Evolutionary conservation across 2,113 vertebrate species (phyloP).

Genomic region (Neopipo cinnamomea): DNA sequence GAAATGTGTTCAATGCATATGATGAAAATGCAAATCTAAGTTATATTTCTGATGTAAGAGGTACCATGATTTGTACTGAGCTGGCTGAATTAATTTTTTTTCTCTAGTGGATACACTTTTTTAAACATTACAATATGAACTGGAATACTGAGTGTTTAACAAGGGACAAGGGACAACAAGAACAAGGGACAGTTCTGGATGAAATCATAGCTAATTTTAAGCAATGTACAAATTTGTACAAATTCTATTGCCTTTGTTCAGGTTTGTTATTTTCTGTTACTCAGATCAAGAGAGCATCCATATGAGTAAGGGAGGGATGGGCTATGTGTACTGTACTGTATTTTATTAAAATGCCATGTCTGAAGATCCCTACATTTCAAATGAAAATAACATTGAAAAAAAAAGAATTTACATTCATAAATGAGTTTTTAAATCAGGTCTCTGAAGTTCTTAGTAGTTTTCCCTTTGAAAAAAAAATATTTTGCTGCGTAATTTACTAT

Average conservation of each 20-base stretch:
- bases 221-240: not conserved
- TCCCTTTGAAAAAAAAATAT: not conserved
- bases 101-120: not conserved
- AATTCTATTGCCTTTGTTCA: not conserved
- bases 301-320: not conserved
- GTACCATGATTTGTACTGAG: not conserved
- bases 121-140: not conserved
- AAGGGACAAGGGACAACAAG: not conserved
- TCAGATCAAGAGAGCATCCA: not conserved
- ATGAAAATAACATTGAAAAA: not conserved
- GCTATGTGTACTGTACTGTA: not conserved
- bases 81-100: not conserved
- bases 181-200: not conserved
- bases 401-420: not conserved
- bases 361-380: not conserved
- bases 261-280: not conserved
- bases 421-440: not conserved
- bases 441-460: not conserved
- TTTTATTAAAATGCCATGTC: not conserved
- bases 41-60: not conserved
- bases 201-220: not conserved
- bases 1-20: not conserved
- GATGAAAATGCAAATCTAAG: not conserved
- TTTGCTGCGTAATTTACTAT: not conserved
- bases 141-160: not conserved